Conservation (phyloP, 92 coral and sea anemone species). For the Epizoanthus fatuus region DNA sequence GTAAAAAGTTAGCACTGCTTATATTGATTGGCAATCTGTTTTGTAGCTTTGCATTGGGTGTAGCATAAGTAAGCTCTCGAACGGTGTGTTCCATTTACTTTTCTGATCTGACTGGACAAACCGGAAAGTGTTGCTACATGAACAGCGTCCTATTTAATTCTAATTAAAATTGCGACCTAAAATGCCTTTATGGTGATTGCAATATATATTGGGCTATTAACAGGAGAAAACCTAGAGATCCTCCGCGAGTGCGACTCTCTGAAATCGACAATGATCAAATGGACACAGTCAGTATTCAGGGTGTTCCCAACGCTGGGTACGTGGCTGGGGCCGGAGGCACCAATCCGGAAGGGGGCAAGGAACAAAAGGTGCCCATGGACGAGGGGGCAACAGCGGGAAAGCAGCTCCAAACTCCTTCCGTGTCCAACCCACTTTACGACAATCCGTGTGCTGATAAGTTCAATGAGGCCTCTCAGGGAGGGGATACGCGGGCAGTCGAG, state of each 20-base stretch:
- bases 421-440: conserved; percentile 15
- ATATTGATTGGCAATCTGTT: no score
- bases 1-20: no score
- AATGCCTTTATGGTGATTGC: background rate
- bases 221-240: background rate
- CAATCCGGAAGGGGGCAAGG: background rate
- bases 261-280: background rate
- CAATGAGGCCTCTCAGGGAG: background rate
- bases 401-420: background rate
- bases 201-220: background rate
- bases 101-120: no score
- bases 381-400: background rate
- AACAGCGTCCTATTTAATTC: no score
- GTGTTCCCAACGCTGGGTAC: conserved; percentile 4
- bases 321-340: background rate
- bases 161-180: background rate
- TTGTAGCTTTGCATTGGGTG: no score
- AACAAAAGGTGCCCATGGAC: background rate
- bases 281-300: conserved; percentile 25
- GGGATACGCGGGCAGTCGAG: background rate
- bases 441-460: background rate
- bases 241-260: background rate
- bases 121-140: no score
- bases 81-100: no score
- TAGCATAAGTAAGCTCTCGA: no score